A percentile compares a stretch with the other conserved stretches of the same genome.
Evolutionary conservation across 1,140 invertebrate species (phyloP).

Genomic region (Acromyrmex heyeri): DNA sequence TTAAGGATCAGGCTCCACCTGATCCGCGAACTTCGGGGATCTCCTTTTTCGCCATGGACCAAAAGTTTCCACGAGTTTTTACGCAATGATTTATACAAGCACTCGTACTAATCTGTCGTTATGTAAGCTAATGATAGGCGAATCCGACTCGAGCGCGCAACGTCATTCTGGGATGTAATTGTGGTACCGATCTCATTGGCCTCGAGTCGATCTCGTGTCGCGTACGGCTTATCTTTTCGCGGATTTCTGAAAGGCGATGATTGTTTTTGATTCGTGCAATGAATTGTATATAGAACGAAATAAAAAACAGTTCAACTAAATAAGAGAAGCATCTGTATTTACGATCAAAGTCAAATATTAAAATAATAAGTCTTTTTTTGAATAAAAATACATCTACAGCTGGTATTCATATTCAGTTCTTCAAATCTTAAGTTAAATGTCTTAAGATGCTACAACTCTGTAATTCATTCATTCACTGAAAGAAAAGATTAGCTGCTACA

Average conservation of each 20-base stretch:
- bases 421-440: no score
- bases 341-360: no score
- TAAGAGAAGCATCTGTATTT: no score
- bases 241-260: not conserved
- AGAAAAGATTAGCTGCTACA: no score
- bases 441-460: no score
- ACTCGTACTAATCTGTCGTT: constrained; percentile 31
- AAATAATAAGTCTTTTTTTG: no score
- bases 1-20: not conserved
- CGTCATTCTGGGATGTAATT: constrained; percentile 17
- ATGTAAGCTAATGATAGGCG: constrained; percentile 43
- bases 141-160: not conserved
- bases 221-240: not conserved
- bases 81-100: not conserved
- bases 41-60: not conserved
- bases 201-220: not conserved
- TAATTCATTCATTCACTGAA: no score
- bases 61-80: not conserved
- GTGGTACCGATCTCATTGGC: not conserved
- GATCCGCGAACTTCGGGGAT: not conserved
- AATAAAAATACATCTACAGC: no score
- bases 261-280: not conserved
- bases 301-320: not conserved
- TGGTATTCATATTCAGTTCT: no score
- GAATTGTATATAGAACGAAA: not conserved